These are phyloP conservation scores for Lasioglossum vierecki DNA, from an alignment of 2,888 invertebrate genomes.

Conservation along the genomic window DNA sequence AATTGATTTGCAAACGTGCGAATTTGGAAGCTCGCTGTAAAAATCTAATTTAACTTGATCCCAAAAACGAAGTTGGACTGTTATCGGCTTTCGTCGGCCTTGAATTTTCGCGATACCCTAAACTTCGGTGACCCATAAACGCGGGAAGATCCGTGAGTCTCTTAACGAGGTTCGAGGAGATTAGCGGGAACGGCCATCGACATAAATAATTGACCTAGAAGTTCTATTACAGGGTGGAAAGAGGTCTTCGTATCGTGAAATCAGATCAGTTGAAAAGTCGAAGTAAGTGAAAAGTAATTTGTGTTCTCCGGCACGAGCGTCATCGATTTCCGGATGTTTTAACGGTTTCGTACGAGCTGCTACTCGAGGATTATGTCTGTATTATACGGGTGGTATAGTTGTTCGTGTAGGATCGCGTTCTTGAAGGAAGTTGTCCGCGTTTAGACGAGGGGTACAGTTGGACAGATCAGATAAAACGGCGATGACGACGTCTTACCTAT, in stretches of 20 bases:
- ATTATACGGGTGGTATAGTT: neutral
- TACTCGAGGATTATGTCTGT: neutral
- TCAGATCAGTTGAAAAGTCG: neutral
- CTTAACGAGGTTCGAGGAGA: neutral
- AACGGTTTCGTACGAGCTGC: neutral
- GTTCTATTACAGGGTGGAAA: neutral
- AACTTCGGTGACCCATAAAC: neutral
- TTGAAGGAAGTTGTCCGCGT: neutral
- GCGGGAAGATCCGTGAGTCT: neutral
- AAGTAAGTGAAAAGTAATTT: neutral
- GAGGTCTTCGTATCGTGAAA: neutral
- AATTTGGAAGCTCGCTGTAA: too few relatives aligned
- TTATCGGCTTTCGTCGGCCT: neutral
- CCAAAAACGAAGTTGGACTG: neutral
- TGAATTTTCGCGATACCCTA: neutral
- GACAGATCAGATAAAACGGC: constrained; percentile 23
- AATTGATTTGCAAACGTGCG: too few relatives aligned
- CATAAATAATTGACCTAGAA: constrained; percentile 6
- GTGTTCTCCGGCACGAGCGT: neutral
- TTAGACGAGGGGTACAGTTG: neutral
- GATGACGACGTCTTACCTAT: constrained; percentile 74
- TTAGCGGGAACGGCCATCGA: neutral
- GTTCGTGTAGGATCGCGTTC: neutral
- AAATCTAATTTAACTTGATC: too few relatives aligned
- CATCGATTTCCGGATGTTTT: neutral